These are phyloP conservation scores for Carposina sasakii DNA, from an alignment of 1,140 invertebrate genomes.

Conservation along the genomic window DNA sequence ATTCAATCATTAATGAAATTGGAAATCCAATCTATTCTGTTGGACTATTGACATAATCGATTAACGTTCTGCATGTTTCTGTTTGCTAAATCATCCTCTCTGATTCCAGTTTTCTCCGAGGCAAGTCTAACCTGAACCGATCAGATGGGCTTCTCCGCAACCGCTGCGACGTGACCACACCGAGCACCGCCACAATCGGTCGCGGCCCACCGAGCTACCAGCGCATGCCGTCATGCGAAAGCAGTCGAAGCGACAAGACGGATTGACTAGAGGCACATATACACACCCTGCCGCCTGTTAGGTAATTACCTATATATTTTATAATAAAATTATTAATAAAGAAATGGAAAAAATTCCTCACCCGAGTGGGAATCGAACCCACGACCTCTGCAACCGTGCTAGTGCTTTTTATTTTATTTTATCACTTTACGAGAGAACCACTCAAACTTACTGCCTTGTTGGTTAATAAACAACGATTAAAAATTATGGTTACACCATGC, in stretches of 20 bases:
- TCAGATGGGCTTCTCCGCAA: conserved; percentile 61
- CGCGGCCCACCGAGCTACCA: conserved; percentile 83
- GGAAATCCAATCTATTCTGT: too few species aligned
- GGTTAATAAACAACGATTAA: too few species aligned
- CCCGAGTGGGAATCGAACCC: too few species aligned
- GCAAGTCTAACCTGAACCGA: conserved; percentile 76
- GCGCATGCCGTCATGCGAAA: conserved; percentile 88
- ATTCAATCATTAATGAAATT: too few species aligned
- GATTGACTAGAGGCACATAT: conserved; percentile 83
- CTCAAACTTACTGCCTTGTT: too few species aligned
- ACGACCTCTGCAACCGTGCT: too few species aligned
- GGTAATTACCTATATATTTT: conserved; percentile 44
- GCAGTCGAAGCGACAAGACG: conserved; percentile 82
- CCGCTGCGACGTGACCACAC: conserved; percentile 72
- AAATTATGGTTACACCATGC: too few species aligned
- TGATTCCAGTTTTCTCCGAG: conserved; percentile 85
- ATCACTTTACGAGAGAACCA: too few species aligned
- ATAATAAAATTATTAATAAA: conserved; percentile 5
- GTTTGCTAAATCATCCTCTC: too few species aligned
- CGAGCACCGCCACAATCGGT: conserved; percentile 76
- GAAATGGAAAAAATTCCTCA: not conserved
- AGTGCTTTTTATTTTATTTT: too few species aligned
- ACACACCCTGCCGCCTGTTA: conserved; percentile 67
- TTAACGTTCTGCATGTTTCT: too few species aligned
- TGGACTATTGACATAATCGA: too few species aligned